A percentile compares a stretch with the other conserved stretches of the same genome.
These are phyloP conservation scores for Campaea margaritaria DNA, from an alignment of 2,888 invertebrate species.

Conservation along the genomic window DNA sequence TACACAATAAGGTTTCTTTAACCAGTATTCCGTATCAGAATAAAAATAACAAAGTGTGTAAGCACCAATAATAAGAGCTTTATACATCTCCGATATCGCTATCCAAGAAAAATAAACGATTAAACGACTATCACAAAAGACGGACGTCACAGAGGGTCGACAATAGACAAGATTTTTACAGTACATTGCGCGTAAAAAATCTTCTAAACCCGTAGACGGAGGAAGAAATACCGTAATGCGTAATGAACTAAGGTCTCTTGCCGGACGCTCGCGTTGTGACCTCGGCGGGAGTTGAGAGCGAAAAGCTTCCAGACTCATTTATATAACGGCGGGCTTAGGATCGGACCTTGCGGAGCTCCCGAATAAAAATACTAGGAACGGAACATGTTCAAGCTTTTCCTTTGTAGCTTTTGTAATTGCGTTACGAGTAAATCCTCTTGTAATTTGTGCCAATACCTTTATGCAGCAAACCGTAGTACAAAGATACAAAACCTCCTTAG, in stretches of 20 bases:
- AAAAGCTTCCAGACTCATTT: constrained; percentile 41
- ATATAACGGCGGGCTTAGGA: constrained; percentile 45
- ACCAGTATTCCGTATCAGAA: background rate
- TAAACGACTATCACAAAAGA: constrained; percentile 49
- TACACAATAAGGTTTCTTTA: constrained; percentile 5
- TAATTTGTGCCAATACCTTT: constrained; percentile 69
- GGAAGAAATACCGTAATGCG: constrained; percentile 58
- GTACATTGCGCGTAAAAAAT: constrained; percentile 64
- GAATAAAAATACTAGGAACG: constrained; percentile 43
- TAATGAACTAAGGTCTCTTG: constrained; percentile 64
- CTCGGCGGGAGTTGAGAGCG: constrained; percentile 46
- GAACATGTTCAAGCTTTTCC: constrained; percentile 44
- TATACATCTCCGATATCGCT: constrained; percentile 38
- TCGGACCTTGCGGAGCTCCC: constrained; percentile 40
- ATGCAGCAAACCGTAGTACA: constrained; percentile 67
- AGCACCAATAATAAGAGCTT: constrained; percentile 21
- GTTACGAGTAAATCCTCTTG: constrained; percentile 58
- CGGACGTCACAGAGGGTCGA: constrained; percentile 44
- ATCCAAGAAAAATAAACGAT: constrained; percentile 48
- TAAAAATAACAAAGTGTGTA: too few species aligned
- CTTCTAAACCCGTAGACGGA: constrained; percentile 48
- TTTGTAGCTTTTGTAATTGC: constrained; percentile 44
- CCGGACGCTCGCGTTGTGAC: constrained; percentile 45
- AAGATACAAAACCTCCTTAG: constrained; percentile 75
- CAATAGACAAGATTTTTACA: constrained; percentile 58